These are phyloP conservation scores for Harpalus rubripes DNA, from an alignment of 2,888 invertebrate species.

Conservation along the genomic window DNA sequence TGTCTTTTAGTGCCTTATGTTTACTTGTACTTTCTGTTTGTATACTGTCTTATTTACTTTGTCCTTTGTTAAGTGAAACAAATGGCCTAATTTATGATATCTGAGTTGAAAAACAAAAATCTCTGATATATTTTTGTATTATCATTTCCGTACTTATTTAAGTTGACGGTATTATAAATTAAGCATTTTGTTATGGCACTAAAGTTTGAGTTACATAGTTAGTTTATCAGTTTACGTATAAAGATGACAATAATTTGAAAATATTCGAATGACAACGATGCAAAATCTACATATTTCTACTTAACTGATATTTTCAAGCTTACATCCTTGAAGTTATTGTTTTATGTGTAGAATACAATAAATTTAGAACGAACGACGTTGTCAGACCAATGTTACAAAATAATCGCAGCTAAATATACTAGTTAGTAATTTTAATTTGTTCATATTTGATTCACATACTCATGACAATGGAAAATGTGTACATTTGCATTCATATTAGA, in stretches of 20 bases:
- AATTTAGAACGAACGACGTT: constrained; percentile 58
- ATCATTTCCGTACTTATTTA: constrained; percentile 38
- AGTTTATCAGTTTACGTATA: constrained; percentile 47
- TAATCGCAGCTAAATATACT: constrained; percentile 56
- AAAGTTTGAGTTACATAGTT: constrained; percentile 33
- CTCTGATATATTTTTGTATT: constrained; percentile 32
- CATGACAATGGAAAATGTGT: constrained; percentile 54
- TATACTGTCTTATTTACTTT: constrained; percentile 26
- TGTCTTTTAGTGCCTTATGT: constrained; percentile 49
- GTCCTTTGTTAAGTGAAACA: constrained; percentile 41
- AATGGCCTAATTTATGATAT: constrained; percentile 53
- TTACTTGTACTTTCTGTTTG: constrained; percentile 27
- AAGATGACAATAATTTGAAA: constrained; percentile 64
- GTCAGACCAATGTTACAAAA: constrained; percentile 65
- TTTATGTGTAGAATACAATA: constrained; percentile 61
- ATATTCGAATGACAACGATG: constrained; percentile 65
- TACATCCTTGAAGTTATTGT: constrained; percentile 43
- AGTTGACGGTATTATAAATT: constrained; percentile 53
- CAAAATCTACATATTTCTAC: constrained; percentile 63
- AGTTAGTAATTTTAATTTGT: constrained; percentile 56
- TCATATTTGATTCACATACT: constrained; percentile 37
- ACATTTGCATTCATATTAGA: constrained; percentile 58
- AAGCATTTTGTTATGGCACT: constrained; percentile 54
- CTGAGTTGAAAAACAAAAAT: constrained; percentile 23
- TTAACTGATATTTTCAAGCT: constrained; percentile 59